Evolutionary conservation across 2,797 vertebrate species (phyloP).

Genomic region (Trachops cirrhosus): DNA sequence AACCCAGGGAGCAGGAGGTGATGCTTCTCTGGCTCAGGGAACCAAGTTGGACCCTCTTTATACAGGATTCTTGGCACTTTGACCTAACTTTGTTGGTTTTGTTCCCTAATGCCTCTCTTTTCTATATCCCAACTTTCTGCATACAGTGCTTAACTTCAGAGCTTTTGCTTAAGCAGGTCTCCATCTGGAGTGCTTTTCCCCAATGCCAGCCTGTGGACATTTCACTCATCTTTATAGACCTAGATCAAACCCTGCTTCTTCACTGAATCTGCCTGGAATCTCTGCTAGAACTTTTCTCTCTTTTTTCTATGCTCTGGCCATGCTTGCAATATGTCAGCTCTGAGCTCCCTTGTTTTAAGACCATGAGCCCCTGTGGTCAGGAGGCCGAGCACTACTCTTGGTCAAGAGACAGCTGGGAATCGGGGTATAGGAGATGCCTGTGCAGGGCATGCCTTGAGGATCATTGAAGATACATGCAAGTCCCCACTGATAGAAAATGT

Average conservation of each 20-base stretch:
- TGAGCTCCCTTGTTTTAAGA: background rate
- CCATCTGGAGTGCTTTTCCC: background rate
- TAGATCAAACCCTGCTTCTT: background rate
- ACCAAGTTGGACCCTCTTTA: background rate
- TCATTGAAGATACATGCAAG: background rate
- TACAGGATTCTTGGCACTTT: background rate
- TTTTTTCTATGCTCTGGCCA: background rate
- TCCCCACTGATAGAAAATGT: background rate
- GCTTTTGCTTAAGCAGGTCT: background rate
- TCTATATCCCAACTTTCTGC: background rate
- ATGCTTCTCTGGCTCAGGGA: background rate
- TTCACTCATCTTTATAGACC: background rate
- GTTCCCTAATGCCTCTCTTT: background rate
- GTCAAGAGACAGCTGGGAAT: background rate
- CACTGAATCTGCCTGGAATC: background rate
- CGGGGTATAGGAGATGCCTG: background rate
- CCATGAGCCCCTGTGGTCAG: background rate
- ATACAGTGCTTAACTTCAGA: background rate
- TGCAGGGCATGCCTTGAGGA: background rate
- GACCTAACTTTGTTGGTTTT: background rate
- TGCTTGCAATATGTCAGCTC: background rate
- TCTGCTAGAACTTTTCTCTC: background rate
- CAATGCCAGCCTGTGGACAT: background rate
- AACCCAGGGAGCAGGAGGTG: background rate
- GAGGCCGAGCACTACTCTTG: background rate